Conservation (phyloP, 1,140 invertebrate species). For the Drosophila saltans region DNA sequence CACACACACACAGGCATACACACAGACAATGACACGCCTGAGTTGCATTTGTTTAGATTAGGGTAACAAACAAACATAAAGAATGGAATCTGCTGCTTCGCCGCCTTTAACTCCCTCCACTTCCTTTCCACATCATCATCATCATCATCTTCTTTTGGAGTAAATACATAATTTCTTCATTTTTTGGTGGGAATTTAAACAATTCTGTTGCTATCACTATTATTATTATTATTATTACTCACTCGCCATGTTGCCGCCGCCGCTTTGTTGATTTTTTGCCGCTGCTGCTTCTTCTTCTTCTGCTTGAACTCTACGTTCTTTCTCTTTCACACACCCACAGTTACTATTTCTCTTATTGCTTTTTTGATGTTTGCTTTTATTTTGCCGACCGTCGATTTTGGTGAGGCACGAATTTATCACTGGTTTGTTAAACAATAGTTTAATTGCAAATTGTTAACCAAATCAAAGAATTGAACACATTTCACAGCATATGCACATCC, state of each 20-base stretch:
- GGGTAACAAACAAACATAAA: constrained; percentile 46
- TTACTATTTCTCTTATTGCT: constrained; percentile 8
- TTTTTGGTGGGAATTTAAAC: constrained; percentile 14
- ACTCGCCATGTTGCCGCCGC: constrained; percentile 73
- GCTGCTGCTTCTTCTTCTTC: constrained; percentile 21
- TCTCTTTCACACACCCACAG: constrained; percentile 8
- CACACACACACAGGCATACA: constrained; percentile 20
- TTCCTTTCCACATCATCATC: background rate
- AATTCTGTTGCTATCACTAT: background rate
- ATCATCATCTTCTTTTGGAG: background rate
- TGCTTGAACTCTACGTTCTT: constrained; percentile 4
- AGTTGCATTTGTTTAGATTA: constrained; percentile 72
- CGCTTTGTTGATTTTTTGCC: constrained; percentile 42
- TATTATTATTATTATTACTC: constrained; percentile 59
- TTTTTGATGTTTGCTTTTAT: constrained; percentile 20
- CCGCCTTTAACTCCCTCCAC: background rate
- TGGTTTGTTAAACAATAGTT: constrained; percentile 41
- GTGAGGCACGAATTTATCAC: constrained; percentile 55
- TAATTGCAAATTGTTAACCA: constrained; percentile 39
- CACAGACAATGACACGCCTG: constrained; percentile 59
- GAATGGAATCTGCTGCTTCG: constrained; percentile 21
- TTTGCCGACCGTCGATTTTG: constrained; percentile 33
- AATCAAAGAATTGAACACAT: constrained; percentile 62
- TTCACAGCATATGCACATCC: constrained; percentile 51
- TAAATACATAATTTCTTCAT: constrained; percentile 26